These are phyloP conservation scores for Onthophagus sagittarius DNA, from an alignment of 2,888 invertebrate genomes.

Conservation along the genomic window DNA sequence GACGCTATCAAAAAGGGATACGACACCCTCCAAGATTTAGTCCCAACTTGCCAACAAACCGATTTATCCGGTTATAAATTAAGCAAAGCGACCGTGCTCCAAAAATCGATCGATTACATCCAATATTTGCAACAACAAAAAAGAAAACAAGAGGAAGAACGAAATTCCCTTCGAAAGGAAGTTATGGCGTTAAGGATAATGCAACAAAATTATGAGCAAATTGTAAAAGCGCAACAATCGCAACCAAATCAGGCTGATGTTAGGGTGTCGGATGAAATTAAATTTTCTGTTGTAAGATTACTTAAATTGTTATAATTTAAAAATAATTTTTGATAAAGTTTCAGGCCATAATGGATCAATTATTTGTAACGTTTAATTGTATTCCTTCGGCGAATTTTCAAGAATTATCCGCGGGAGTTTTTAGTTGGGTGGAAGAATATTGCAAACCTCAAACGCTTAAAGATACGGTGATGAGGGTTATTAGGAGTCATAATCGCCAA, in stretches of 20 bases:
- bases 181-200: slow-evolving; percentile 90
- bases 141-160: slow-evolving; percentile 91
- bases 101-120: slow-evolving; percentile 91
- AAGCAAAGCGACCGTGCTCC: slow-evolving; percentile 92
- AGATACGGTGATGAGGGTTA: slow-evolving; percentile 75
- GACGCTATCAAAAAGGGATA: slow-evolving; percentile 98
- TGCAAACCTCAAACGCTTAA: slow-evolving; percentile 92
- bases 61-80: slow-evolving; percentile 89
- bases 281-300: slow-evolving; percentile 85
- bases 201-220: slow-evolving; percentile 94
- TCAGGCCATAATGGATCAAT: slow-evolving; percentile 89
- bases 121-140: slow-evolving; percentile 89
- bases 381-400: slow-evolving; percentile 89
- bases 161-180: slow-evolving; percentile 84
- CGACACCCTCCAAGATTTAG: slow-evolving; percentile 86
- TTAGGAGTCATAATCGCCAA: slow-evolving; percentile 54
- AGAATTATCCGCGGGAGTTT: slow-evolving; percentile 90
- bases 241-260: slow-evolving; percentile 85
- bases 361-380: slow-evolving; percentile 86
- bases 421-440: slow-evolving; percentile 95
- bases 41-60: slow-evolving; percentile 90
- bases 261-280: slow-evolving; percentile 89
- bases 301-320: not conserved
- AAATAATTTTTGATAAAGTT: slow-evolving; percentile 70
- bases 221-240: slow-evolving; percentile 92